These are phyloP conservation scores for Montipora efflorescens DNA, from an alignment of 64 coral and sea anemone genomes.

Conservation along the genomic window DNA sequence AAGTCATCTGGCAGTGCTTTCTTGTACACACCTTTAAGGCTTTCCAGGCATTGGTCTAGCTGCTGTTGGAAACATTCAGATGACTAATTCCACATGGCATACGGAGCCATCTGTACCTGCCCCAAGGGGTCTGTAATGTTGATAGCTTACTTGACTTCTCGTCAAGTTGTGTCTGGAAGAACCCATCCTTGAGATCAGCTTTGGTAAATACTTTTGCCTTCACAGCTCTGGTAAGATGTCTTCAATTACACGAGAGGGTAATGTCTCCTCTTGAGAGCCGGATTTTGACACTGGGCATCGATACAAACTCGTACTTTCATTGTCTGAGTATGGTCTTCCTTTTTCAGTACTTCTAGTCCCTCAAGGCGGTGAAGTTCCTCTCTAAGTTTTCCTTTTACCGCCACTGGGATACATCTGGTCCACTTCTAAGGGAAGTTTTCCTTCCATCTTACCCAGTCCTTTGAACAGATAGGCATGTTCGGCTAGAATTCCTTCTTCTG, in stretches of 20 bases:
- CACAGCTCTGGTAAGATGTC: neutral
- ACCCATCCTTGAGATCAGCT: neutral
- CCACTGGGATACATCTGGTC: neutral
- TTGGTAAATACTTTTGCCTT: neutral
- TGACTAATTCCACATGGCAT: neutral
- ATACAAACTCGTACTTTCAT: neutral
- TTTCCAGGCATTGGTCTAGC: neutral
- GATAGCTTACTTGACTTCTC: neutral
- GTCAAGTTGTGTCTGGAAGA: neutral
- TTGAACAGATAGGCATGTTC: neutral
- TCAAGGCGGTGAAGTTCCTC: neutral
- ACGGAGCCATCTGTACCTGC: neutral
- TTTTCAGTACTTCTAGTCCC: neutral
- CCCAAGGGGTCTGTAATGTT: neutral
- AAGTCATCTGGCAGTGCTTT: neutral
- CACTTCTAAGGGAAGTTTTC: neutral
- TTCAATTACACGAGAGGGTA: neutral
- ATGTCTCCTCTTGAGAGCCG: neutral
- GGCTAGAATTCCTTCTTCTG: neutral
- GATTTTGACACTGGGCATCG: neutral
- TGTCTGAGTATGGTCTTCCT: neutral
- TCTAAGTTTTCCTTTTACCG: neutral
- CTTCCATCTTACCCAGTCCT: neutral
- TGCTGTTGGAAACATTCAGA: neutral
- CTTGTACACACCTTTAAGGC: neutral